Evolutionary conservation across 2,888 invertebrate species (phyloP).

Genomic region (Pollenia griseotomentosa): DNA sequence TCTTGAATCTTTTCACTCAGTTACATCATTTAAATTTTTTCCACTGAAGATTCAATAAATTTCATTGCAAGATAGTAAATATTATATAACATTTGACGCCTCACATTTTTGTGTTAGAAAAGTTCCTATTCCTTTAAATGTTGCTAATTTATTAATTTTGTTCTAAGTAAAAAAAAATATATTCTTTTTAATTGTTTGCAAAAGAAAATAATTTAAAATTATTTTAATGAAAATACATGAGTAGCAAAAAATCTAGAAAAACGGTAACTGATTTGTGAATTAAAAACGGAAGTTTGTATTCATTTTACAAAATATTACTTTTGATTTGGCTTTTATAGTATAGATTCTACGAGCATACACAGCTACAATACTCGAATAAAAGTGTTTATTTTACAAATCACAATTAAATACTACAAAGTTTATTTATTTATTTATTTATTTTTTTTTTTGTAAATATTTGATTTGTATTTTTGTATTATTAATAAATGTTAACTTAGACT

Average conservation of each 20-base stretch:
- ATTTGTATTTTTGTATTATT: slow-evolving; percentile 33
- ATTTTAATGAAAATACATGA: slow-evolving; percentile 38
- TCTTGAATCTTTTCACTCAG: too few relatives aligned
- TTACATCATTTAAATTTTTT: too few relatives aligned
- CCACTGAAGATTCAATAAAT: too few relatives aligned
- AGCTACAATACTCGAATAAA: not conserved
- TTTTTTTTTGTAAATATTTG: slow-evolving; percentile 6
- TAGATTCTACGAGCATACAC: too few relatives aligned
- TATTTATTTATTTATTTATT: too few relatives aligned
- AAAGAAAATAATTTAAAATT: slow-evolving; percentile 45
- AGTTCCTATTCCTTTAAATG: too few relatives aligned
- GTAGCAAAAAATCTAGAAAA: not conserved
- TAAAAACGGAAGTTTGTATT: slow-evolving; percentile 58
- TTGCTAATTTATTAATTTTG: not conserved
- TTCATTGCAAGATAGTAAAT: too few relatives aligned
- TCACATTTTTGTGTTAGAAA: not conserved
- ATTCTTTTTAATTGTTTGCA: slow-evolving; percentile 19
- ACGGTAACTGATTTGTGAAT: slow-evolving; percentile 32
- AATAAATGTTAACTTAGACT: slow-evolving; percentile 39
- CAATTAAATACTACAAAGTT: slow-evolving; percentile 28
- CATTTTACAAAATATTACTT: not conserved
- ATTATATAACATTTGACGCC: not conserved
- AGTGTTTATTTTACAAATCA: slow-evolving; percentile 33
- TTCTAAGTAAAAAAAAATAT: not conserved
- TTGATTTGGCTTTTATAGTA: slow-evolving; percentile 24